phyloP scores from a whole-genome alignment of 1,140 invertebrate species.

The Choristoneura fumiferana region DNA sequence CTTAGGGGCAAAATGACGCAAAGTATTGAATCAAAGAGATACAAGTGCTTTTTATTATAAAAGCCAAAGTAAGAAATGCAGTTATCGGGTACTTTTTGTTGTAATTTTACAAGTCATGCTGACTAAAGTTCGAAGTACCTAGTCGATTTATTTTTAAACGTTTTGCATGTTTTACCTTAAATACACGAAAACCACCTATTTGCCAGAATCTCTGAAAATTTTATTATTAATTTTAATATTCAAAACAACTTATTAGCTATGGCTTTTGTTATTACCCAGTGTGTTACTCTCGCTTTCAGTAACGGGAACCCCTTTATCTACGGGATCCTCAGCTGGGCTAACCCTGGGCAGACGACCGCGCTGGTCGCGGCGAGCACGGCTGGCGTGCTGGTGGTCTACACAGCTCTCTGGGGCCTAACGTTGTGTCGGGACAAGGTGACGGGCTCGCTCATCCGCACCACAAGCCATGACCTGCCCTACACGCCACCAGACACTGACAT shows the following conservation, averaged over 20 bases:
- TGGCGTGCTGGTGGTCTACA: slow-evolving; percentile 68
- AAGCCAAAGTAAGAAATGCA: no score
- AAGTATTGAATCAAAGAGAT: no score
- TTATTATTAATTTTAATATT: no score
- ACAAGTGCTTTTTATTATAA: no score
- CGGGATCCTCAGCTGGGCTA: slow-evolving; percentile 83
- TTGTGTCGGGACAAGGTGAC: slow-evolving; percentile 55
- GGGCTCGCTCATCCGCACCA: slow-evolving; percentile 42
- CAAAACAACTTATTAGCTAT: no score
- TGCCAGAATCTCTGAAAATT: no score
- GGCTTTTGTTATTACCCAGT: no score
- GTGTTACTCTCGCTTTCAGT: slow-evolving; percentile 63
- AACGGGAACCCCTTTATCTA: slow-evolving; percentile 83
- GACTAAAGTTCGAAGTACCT: no score
- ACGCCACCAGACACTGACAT: slow-evolving; percentile 38
- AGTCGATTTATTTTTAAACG: neutral
- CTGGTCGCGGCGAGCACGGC: slow-evolving; percentile 77
- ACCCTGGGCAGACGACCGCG: slow-evolving; percentile 62
- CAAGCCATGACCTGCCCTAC: slow-evolving; percentile 46
- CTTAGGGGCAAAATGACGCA: no score
- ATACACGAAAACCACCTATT: no score
- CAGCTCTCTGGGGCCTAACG: slow-evolving; percentile 40
- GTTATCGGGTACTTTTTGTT: no score
- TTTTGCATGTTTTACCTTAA: neutral
- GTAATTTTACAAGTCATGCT: no score